phyloP scores from a whole-genome alignment of 2,113 vertebrate species.

The Zootoca vivipara region DNA sequence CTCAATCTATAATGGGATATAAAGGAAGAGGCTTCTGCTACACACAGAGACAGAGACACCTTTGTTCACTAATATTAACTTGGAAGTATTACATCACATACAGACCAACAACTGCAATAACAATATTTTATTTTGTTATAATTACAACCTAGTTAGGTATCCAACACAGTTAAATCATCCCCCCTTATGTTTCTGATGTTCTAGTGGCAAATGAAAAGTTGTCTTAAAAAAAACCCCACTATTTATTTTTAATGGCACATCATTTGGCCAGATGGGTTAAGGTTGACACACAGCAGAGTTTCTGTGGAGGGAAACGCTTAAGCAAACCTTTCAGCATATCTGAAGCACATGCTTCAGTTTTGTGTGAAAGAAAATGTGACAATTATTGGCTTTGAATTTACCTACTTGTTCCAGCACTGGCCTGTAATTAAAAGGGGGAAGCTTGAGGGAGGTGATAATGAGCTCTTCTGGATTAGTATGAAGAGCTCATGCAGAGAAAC shows the following conservation, averaged over 20 bases:
- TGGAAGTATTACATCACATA: not conserved
- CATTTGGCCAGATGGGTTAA: constrained; percentile 13
- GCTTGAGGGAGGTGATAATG: constrained; percentile 46
- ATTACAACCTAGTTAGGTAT: not conserved
- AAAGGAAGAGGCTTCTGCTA: not conserved
- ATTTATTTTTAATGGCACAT: constrained; percentile 29
- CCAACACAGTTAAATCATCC: not conserved
- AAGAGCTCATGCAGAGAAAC: constrained; percentile 45
- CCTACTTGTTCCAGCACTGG: constrained; percentile 32
- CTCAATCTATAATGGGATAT: not conserved
- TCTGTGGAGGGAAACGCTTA: constrained; percentile 2
- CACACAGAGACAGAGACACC: not conserved
- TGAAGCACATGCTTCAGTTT: constrained; percentile 24
- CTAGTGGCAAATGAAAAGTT: constrained; percentile 13
- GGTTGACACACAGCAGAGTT: not conserved
- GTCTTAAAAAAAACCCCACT: not conserved
- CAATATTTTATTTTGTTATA: not conserved
- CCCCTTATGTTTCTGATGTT: not conserved
- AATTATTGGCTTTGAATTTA: constrained; percentile 43
- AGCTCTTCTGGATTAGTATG: constrained; percentile 50
- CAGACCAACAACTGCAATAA: not conserved
- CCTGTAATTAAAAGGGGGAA: constrained; percentile 57
- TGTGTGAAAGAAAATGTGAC: constrained; percentile 26
- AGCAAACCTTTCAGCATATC: not conserved
- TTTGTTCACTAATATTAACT: not conserved